phyloP scores from a whole-genome alignment of 2,888 invertebrate genomes.

The Netelia fuscicornis region DNA sequence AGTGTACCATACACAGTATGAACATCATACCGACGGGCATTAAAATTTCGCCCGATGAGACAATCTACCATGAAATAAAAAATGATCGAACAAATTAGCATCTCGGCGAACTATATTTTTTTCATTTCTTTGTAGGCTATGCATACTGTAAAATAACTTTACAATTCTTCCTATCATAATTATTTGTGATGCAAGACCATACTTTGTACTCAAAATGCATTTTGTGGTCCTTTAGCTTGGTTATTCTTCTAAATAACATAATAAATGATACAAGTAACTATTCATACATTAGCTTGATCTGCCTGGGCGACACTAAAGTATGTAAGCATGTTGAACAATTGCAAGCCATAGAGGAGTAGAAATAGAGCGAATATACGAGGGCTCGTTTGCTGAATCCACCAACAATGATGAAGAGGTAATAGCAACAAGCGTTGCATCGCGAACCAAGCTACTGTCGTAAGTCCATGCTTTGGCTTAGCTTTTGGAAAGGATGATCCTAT shows the following conservation, averaged over 20 bases:
- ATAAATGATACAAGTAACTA: slow-evolving; percentile 17
- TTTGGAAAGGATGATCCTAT: slow-evolving; percentile 97
- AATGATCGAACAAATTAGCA: neutral
- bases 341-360: slow-evolving; percentile 91
- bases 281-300: slow-evolving; percentile 86
- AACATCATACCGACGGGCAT: slow-evolving; percentile 91
- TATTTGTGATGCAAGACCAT: too few relatives aligned
- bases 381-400: slow-evolving; percentile 97
- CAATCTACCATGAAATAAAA: slow-evolving; percentile 83
- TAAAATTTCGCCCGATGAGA: slow-evolving; percentile 89
- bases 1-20: slow-evolving; percentile 91
- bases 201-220: too few relatives aligned
- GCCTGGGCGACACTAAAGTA: slow-evolving; percentile 83
- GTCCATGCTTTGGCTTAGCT: slow-evolving; percentile 96
- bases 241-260: neutral
- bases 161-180: too few relatives aligned
- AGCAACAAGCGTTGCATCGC: slow-evolving; percentile 93
- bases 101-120: neutral
- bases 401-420: slow-evolving; percentile 93
- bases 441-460: slow-evolving; percentile 93
- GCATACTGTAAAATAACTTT: slow-evolving; percentile 29
- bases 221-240: too few relatives aligned
- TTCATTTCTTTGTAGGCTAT: neutral
- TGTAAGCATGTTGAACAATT: slow-evolving; percentile 88
- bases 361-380: slow-evolving; percentile 90